Base-by-base conservation (phyloP, 1,140 invertebrate genomes). In the Drosophila pseudoananassae region DNA sequence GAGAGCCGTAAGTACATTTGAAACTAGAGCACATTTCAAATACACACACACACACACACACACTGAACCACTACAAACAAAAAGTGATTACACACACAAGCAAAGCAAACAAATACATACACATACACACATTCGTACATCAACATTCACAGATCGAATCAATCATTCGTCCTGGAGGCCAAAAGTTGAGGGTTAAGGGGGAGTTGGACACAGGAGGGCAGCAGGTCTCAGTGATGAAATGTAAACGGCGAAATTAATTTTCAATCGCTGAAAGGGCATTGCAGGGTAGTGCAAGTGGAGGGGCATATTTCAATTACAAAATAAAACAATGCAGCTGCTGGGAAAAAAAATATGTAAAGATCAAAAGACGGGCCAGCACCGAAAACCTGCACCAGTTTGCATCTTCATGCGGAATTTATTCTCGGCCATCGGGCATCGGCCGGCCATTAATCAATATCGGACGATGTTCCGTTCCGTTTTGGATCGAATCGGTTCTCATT, bases 1-100 rank as follows among this genome's bases (percentile, higher is more conserved):
- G 83, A 88, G 76, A 88, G 83, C 83, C 83, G 83, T 88, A 88
- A 88, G 83, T 88, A 88, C 83, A 88, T 84, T 79, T 76, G 53
- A 80, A 80, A 84, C 76, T 84, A 84, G 52, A 65, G 43, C 72
- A 80, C 73, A 38, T 69, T 78, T 77, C 43, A 68, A 76, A 68
- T 72, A 68, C 71, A 50, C 36, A 38, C 27, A 27, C 47, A 64
- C 46, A 71, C 25, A 49, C 25, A 53, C 46, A 70, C 33, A 33
- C 51, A 45, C 31, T 52, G 5, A 27, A 27, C 6, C 4, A 46
- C 47, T 20, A 33, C 38, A 78, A 8, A 56, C 47, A n/a, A 38
- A 4, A 49, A 68, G 23, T 29, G 38, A 49, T 56, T 29, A 29
- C 10, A 14, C 25, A 73, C 20, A 58, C 60, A 49, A 61, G 45